Evolutionary conservation across 37 sponge, comb jelly and placozoan genomes (phyloP), one percentile per base, ranked within the genome.

Genomic region (Theonella swinhoei): DNA sequence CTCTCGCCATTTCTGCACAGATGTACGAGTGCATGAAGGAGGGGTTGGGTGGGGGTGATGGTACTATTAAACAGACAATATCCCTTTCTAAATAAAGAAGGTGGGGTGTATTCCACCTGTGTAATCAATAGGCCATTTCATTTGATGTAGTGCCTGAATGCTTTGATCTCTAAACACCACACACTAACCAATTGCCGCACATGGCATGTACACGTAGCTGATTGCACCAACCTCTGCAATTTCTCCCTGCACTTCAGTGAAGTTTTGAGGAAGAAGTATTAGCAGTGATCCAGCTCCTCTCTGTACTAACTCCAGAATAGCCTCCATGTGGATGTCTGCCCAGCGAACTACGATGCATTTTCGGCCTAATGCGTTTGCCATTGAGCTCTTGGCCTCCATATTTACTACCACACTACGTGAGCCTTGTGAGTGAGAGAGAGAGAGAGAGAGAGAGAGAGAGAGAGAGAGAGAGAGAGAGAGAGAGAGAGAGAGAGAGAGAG

Each of bases 281-380:
- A 95, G 34, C 28, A 95, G 32, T 37, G 96, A 66, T 54, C 96
- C 96, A 20, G 91, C 90, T 34, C 96, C 96, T 26, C 88, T 32
- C 0, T 89, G 68, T 19, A 90, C 41, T 3, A 93, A 69, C 24
- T 84, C 87, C 11, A 42, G 75, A 42, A 95, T 90, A 30, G 39
- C 78, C 65, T 87, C 88, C 0, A 24, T 17, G 1, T 81, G 80
- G 41, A 95, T 78, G 41, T 86, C 85, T 17, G 68, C 68, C 91
- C 91, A 90, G 2, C 73, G 70, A 4, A 93, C 47, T 23, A 95
- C 60, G 24, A 95, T 88, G 85, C 96, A 95, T 34, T 86, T 85
- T 25, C 96, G 64, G 74, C 84, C 84, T 22, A 95, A 62, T 60
- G 90, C 66, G 43, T 31, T 31, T 28, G 95, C 85, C 28, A 14